Conservation (phyloP, 1,140 invertebrate species). For the Scaptomyza graminum region DNA sequence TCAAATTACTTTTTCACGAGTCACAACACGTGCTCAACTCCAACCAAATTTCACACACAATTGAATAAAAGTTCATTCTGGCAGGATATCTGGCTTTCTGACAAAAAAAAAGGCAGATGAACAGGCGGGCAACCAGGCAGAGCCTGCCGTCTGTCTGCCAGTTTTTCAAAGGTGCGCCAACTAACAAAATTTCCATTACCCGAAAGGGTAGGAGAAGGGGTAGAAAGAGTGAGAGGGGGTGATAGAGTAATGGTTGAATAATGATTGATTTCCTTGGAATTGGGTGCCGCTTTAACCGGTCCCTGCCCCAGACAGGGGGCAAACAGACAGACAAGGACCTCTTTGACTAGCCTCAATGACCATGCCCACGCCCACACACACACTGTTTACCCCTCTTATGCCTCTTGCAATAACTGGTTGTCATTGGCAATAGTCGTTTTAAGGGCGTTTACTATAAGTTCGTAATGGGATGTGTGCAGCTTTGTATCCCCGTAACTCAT, state of each 20-base stretch:
- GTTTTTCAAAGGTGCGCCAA: slow-evolving; percentile 13
- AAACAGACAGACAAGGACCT: slow-evolving; percentile 5
- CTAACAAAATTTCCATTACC: slow-evolving; percentile 5
- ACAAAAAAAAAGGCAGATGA: neutral
- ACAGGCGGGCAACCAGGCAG: neutral
- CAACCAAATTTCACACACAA: neutral
- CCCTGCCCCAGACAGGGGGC: neutral
- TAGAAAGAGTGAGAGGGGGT: neutral
- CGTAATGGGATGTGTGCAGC: slow-evolving; percentile 26
- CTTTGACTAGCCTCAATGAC: neutral
- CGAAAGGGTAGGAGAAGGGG: neutral
- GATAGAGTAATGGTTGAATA: slow-evolving; percentile 33
- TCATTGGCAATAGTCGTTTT: slow-evolving; percentile 67
- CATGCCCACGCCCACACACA: neutral
- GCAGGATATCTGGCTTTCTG: neutral
- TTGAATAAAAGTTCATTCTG: neutral
- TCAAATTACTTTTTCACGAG: neutral
- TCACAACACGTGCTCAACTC: neutral
- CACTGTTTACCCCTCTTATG: neutral
- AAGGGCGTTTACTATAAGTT: slow-evolving; percentile 40
- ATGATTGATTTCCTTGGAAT: slow-evolving; percentile 64
- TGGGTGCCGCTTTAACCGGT: slow-evolving; percentile 49
- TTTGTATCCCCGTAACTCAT: neutral
- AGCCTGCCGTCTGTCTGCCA: neutral
- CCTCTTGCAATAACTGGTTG: slow-evolving; percentile 32